Evolutionary conservation across 2,888 invertebrate species (phyloP).

Genomic region (Ptychoptera albimana): DNA sequence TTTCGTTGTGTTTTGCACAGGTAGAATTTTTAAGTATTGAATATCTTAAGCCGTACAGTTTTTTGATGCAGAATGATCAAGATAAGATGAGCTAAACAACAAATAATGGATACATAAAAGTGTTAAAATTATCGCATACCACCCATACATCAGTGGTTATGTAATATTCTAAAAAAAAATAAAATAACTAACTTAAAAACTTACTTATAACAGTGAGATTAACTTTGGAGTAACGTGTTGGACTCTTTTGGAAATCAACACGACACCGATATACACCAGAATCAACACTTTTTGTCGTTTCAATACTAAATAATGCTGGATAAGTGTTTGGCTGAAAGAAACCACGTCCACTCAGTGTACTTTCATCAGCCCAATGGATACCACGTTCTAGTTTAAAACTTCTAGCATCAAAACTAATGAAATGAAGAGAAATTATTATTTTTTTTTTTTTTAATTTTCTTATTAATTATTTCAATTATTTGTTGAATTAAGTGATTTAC

Average conservation of each 20-base stretch:
- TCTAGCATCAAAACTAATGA: constrained; percentile 10
- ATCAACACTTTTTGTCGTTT: constrained; percentile 33
- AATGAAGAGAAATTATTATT: no score
- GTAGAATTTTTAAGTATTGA: no score
- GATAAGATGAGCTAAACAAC: no score
- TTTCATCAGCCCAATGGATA: constrained; percentile 28
- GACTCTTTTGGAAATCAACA: constrained; percentile 41
- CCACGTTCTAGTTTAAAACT: constrained; percentile 15
- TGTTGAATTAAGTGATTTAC: constrained; percentile 24
- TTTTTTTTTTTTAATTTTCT: no score
- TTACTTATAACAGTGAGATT: constrained; percentile 42
- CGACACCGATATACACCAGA: constrained; percentile 40
- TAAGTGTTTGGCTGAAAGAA: constrained; percentile 15
- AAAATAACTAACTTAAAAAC: constrained; percentile 15
- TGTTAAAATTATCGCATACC: no score
- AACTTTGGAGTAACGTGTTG: constrained; percentile 40
- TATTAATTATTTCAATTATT: background rate
- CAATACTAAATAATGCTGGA: constrained; percentile 23
- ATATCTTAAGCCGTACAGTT: no score
- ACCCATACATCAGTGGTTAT: no score
- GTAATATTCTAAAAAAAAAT: no score
- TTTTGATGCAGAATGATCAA: no score
- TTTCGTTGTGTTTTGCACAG: no score
- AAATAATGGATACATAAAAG: no score
- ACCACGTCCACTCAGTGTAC: constrained; percentile 23